Conservation (phyloP, 2,113 vertebrate genomes). For the Albula goreensis region DNA sequence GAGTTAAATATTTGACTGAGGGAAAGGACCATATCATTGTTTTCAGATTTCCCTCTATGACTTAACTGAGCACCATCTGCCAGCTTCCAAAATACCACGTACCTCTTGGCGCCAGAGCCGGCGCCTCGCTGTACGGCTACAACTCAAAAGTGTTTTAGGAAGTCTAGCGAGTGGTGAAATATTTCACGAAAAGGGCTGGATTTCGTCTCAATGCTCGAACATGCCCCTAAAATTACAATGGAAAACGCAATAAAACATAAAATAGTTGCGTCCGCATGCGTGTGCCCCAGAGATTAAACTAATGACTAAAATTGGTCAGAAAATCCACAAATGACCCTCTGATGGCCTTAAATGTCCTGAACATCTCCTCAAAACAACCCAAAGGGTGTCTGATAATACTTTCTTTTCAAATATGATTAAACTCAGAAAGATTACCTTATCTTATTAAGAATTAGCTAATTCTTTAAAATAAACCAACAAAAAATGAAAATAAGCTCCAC, state of each 20-base stretch:
- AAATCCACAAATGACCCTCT: not conserved
- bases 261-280: not conserved
- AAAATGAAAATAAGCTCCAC: too few relatives aligned
- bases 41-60: conserved; percentile 79
- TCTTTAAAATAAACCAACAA: too few relatives aligned
- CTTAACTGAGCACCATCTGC: conserved; percentile 78
- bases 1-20: conserved; percentile 76
- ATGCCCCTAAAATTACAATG: conserved; percentile 43
- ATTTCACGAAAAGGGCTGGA: not conserved
- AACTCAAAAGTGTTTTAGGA: conserved; percentile 66
- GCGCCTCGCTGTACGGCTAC: conserved; percentile 69
- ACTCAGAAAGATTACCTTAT: not conserved
- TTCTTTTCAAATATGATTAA: not conserved
- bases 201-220: conserved; percentile 65
- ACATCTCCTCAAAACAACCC: not conserved
- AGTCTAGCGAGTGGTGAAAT: conserved; percentile 22
- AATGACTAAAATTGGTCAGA: not conserved
- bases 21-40: conserved; percentile 79
- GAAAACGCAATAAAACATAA: not conserved
- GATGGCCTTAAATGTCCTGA: not conserved
- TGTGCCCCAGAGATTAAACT: not conserved
- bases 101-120: conserved; percentile 70
- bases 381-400: not conserved
- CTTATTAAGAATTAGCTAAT: too few relatives aligned
- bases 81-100: conserved; percentile 60